phyloP scores from a whole-genome alignment of 2,888 invertebrate species.

The Adela reaumurella region DNA sequence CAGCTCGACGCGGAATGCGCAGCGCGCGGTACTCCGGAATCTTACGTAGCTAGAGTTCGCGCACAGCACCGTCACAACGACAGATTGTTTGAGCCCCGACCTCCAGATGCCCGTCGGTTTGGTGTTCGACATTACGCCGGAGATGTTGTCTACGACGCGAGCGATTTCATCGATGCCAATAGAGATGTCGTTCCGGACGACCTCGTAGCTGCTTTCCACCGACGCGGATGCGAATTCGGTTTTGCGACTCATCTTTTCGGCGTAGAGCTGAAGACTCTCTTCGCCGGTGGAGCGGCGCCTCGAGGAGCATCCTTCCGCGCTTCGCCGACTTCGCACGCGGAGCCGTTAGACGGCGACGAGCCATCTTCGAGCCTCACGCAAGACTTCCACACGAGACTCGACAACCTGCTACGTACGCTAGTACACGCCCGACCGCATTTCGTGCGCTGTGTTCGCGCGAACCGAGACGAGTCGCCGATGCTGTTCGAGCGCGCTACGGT shows the following conservation, averaged over 20 bases:
- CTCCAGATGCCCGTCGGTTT: slow-evolving; percentile 76
- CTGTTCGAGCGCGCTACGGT: slow-evolving; percentile 81
- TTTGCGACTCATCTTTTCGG: slow-evolving; percentile 96
- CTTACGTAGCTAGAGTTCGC: slow-evolving; percentile 66
- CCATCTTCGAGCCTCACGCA: slow-evolving; percentile 87
- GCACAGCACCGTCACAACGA: slow-evolving; percentile 80
- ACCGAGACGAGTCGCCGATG: slow-evolving; percentile 75
- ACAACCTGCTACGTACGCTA: slow-evolving; percentile 85
- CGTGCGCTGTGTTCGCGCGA: slow-evolving; percentile 88
- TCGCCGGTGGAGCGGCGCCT: slow-evolving; percentile 71
- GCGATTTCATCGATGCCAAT: slow-evolving; percentile 87
- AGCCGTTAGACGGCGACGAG: slow-evolving; percentile 77
- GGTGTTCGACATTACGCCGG: slow-evolving; percentile 88
- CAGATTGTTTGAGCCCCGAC: slow-evolving; percentile 75
- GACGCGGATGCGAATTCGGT: slow-evolving; percentile 92
- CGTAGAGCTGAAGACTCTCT: slow-evolving; percentile 81
- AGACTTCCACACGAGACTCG: slow-evolving; percentile 91
- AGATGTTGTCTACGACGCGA: slow-evolving; percentile 82
- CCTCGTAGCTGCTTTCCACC: slow-evolving; percentile 87
- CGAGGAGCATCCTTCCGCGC: slow-evolving; percentile 81
- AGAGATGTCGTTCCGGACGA: slow-evolving; percentile 91
- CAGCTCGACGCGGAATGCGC: slow-evolving; percentile 92
- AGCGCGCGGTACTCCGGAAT: slow-evolving; percentile 74
- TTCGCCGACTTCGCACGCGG: slow-evolving; percentile 84
- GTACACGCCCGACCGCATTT: slow-evolving; percentile 94